A percentile compares a stretch with the other conserved stretches of the same genome.
Conservation (phyloP, 2,888 invertebrate genomes). For the Herminia tarsipennalis region DNA sequence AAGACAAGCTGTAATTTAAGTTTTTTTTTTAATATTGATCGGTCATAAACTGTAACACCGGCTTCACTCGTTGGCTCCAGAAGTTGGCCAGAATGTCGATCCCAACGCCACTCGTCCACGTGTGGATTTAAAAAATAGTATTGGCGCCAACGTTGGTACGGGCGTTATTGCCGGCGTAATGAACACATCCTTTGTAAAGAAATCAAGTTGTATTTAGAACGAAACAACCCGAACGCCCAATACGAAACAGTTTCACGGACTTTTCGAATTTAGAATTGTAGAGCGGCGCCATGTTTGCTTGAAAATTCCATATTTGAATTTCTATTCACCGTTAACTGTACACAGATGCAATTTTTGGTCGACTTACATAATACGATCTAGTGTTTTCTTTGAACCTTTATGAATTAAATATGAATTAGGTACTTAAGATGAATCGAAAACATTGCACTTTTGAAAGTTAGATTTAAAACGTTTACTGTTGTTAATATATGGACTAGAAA, state of each 20-base stretch:
- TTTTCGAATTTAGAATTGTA: constrained; percentile 59
- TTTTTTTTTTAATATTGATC: too few relatives aligned
- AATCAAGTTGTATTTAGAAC: constrained; percentile 51
- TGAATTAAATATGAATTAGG: constrained; percentile 1
- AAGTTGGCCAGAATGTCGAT: too few relatives aligned
- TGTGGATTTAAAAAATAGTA: too few relatives aligned
- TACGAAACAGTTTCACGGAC: constrained; percentile 60
- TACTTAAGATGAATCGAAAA: neutral
- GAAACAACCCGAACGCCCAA: constrained; percentile 33
- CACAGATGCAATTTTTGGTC: constrained; percentile 32
- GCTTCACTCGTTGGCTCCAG: too few relatives aligned
- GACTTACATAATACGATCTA: constrained; percentile 30
- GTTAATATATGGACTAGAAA: too few relatives aligned
- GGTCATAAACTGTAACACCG: too few relatives aligned
- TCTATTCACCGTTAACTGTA: constrained; percentile 62
- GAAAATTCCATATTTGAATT: constrained; percentile 62
- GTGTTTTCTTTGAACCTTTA: constrained; percentile 16
- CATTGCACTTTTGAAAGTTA: constrained; percentile 4
- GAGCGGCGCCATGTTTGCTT: constrained; percentile 58
- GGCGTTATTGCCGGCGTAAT: neutral
- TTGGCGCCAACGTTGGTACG: too few relatives aligned
- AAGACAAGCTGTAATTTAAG: too few relatives aligned
- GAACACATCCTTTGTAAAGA: constrained; percentile 29
- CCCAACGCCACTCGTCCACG: too few relatives aligned
- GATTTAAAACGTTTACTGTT: constrained; percentile 7